Base-by-base conservation (phyloP, 2,797 vertebrate species). In the Agapornis canus region DNA sequence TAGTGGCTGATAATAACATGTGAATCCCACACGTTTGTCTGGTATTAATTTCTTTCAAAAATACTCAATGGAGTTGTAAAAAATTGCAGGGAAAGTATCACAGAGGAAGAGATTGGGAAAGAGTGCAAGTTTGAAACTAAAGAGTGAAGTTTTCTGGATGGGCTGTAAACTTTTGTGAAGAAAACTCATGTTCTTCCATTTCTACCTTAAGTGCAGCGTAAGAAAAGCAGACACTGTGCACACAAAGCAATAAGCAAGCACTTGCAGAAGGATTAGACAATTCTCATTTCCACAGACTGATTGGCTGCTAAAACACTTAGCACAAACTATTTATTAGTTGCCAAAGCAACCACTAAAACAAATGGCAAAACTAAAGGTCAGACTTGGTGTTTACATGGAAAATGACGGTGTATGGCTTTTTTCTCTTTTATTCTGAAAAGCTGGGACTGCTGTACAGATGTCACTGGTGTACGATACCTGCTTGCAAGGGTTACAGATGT, bases 311-410 rank as follows among this genome's bases (percentile, higher is more conserved):
- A 96, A 94, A 77, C 83, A 93, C 94, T 95, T 94, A 96, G 84
- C 82, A 83, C 68, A 92, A 94, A 87, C 84, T 97, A 95, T 97
- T 97, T 97, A 94, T 73, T 66, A 60, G 96, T 97, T 92, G 68
- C 97, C 94, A 90, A 83, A 96, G 97, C 88, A 97, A 97, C 97
- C 45, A 72, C 71, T 96, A 86, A 96, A 97, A 97, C 96, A 98
- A 94, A 97, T 75, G 82, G 89, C 72, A 92, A 95, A 97, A 94
- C 61, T 92, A 87, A 95, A 94, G 94, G 91, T 92, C 95, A 96
- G 19, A 40, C 64, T 90, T 51, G 66, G 82, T 97, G 97, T 97
- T 97, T 97, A 97, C 88, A 91, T 13, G 84, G 97, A 96, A 97
- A 97, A 96, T 31, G 47, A 90, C 10, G 21, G 48, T 54, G 78